phyloP scores from a whole-genome alignment of 2,888 invertebrate genomes.

The Orchestes rusci region DNA sequence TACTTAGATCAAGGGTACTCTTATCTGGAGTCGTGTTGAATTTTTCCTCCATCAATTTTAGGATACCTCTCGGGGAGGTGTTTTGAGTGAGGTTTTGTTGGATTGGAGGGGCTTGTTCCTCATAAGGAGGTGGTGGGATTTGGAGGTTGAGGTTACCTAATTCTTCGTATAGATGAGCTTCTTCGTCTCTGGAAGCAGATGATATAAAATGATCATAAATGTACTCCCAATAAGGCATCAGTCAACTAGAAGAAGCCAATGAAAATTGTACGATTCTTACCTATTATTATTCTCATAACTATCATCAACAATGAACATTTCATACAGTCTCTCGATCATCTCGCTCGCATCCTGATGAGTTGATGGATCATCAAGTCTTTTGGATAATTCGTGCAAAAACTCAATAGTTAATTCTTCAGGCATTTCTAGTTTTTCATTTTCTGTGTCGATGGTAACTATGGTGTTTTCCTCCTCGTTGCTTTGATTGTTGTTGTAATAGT shows the following conservation, averaged over 20 bases:
- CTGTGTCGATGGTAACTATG: slow-evolving; percentile 35
- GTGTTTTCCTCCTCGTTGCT: slow-evolving; percentile 46
- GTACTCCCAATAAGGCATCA: too few relatives aligned
- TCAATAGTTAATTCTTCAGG: slow-evolving; percentile 71
- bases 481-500: slow-evolving; percentile 51
- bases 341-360: slow-evolving; percentile 68
- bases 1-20: slow-evolving; percentile 9
- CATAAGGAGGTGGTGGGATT: slow-evolving; percentile 50
- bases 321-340: slow-evolving; percentile 70
- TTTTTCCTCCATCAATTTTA: slow-evolving; percentile 55
- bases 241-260: too few relatives aligned
- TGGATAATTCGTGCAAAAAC: slow-evolving; percentile 58
- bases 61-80: slow-evolving; percentile 50
- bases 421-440: slow-evolving; percentile 48
- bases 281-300: slow-evolving; percentile 51
- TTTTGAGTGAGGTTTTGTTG: slow-evolving; percentile 20
- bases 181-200: slow-evolving; percentile 33
- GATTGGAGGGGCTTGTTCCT: slow-evolving; percentile 42
- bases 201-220: too few relatives aligned
- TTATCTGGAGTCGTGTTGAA: slow-evolving; percentile 38
- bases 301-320: slow-evolving; percentile 65
- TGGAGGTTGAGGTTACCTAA: slow-evolving; percentile 51
- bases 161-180: slow-evolving; percentile 44
- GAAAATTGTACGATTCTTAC: too few relatives aligned
- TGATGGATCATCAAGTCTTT: slow-evolving; percentile 63